Evolutionary conservation across 2,797 vertebrate species (phyloP).

Genomic region (Hirundo rustica): DNA sequence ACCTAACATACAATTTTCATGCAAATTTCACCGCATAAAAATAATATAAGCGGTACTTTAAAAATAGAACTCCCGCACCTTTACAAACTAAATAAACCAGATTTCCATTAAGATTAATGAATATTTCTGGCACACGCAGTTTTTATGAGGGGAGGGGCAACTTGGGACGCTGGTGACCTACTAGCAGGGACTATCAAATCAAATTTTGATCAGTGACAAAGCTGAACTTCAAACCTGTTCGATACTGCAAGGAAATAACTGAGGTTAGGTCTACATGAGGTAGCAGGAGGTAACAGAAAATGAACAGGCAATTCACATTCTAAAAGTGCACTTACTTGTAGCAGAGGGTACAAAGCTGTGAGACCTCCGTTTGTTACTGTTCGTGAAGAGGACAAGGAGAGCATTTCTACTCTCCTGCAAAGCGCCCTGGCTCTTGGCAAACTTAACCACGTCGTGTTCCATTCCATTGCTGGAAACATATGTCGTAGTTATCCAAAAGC

Average conservation of each 20-base stretch:
- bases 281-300: not conserved
- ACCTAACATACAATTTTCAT: not conserved
- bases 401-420: constrained; percentile 62
- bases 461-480: constrained; percentile 59
- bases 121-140: not conserved
- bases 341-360: not conserved
- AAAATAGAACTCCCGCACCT: not conserved
- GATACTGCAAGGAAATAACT: not conserved
- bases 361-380: constrained; percentile 67
- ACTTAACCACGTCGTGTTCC: constrained; percentile 53
- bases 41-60: not conserved
- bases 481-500: constrained; percentile 76
- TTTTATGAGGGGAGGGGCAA: not conserved
- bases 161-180: not conserved
- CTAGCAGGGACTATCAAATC: not conserved
- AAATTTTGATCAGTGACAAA: not conserved
- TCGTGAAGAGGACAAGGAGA: constrained; percentile 84
- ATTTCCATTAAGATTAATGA: not conserved
- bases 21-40: not conserved
- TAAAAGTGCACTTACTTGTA: not conserved
- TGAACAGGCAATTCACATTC: not conserved
- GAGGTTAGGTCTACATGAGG: not conserved
- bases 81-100: not conserved
- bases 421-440: constrained; percentile 6
- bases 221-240: not conserved